Percentiles rank a stretch among this genome's conserved stretches.
Conservation (phyloP, 2,113 vertebrate genomes). For the Channa maculata region DNA sequence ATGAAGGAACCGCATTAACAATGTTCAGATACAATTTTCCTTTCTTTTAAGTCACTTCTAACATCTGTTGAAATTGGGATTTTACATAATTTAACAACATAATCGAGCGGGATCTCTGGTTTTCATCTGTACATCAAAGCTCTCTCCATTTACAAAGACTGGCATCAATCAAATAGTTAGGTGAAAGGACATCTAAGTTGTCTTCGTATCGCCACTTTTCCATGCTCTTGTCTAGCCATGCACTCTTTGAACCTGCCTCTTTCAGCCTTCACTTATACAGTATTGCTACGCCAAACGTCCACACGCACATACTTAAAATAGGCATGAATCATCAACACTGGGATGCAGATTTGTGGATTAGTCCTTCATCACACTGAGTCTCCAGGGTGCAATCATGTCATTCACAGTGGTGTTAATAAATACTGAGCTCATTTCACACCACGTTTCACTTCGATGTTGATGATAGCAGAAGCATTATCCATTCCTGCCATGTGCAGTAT, state of each 20-base stretch:
- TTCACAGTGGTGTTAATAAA: constrained; percentile 71
- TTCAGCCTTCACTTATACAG: constrained; percentile 19
- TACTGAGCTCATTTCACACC: constrained; percentile 66
- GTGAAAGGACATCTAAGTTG: constrained; percentile 21
- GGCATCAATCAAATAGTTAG: constrained; percentile 11
- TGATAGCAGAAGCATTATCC: constrained; percentile 59
- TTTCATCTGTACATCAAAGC: constrained; percentile 30
- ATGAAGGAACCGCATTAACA: constrained; percentile 58
- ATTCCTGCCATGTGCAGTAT: constrained; percentile 50
- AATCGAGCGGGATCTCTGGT: constrained; percentile 63
- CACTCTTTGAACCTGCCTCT: constrained; percentile 3
- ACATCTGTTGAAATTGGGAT: constrained; percentile 68
- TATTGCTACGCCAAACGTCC: constrained; percentile 36
- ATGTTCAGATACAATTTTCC: constrained; percentile 72
- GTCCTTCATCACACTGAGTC: constrained; percentile 53
- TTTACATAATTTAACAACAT: constrained; percentile 73
- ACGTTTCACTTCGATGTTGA: constrained; percentile 63
- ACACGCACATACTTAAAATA: constrained; percentile 50
- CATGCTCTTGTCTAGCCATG: not conserved
- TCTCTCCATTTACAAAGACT: constrained; percentile 35
- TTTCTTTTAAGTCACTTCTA: constrained; percentile 70
- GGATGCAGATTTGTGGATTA: constrained; percentile 69
- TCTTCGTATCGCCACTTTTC: constrained; percentile 3
- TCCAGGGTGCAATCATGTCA: constrained; percentile 77
- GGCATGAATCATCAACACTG: constrained; percentile 57